Base-by-base conservation (phyloP, 2,797 vertebrate species). In the Apogon talboti region DNA sequence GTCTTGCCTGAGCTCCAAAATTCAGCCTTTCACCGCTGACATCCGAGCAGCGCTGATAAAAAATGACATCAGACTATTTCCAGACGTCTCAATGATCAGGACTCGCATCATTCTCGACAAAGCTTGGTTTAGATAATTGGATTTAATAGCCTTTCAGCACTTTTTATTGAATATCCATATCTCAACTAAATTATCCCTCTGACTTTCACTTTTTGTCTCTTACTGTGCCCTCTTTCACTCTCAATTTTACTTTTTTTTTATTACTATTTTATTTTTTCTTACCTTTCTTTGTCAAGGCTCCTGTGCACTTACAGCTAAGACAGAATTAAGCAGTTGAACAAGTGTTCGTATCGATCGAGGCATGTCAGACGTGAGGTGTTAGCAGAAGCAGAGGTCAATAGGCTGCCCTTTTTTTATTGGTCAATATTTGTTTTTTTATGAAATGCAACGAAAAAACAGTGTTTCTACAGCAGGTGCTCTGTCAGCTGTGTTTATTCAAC, bases 151-250 rank as follows among this genome's bases (percentile, higher is more conserved):
- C 79, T 58, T 61, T 67, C 38, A 74, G 60, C 61, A 35, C 52
- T 47, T 70, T 58, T 61, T 62, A 77, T 78, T 80, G 54, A 83
- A 71, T 65, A 78, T 72, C 76, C 48, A 60, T 75, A 65, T 58
- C 28, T 79, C 69, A 54, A 13, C 72, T 51, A 72, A 81, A 81
- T 19, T n/a, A 71, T 50, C 35, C n/a, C 3, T 47, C 55, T 52
- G 4, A 71, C 65, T 57, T 12, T 0, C 30, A n/a, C 35, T 46
- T 42, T 60, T 10, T 60, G 15, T 55, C 30, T 69, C 21, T 41
- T 24, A 0, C 43, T 53, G 24, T 11, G n/a, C 60, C 6, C 41
- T 11, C 14, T 24, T 6, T 0, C 42, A 10, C 24, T 19, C 19
- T 57, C 18, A 6, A 2, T 44, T n/a, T 35, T 65, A 1, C 9